A percentile compares a stretch with the other conserved stretches of the same genome.
phyloP scores from a whole-genome alignment of 2,113 vertebrate genomes.

The Dasyprocta punctata region DNA sequence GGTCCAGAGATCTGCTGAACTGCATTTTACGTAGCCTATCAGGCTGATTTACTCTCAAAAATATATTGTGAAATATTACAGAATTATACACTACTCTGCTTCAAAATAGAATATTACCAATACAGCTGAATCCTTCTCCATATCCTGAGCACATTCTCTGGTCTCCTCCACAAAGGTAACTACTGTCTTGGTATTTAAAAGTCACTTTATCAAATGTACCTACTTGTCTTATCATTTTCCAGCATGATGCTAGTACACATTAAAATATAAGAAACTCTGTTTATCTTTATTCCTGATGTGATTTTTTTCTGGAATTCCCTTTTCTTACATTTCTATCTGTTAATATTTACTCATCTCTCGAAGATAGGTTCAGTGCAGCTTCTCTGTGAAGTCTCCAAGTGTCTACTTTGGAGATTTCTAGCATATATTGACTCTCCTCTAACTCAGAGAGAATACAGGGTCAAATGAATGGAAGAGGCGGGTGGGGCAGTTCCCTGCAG shows the following conservation, averaged over 20 bases:
- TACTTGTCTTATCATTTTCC: not conserved
- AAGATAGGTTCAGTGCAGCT: not conserved
- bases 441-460: not conserved
- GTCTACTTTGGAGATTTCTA: not conserved
- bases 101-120: constrained; percentile 12
- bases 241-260: not conserved
- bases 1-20: not conserved
- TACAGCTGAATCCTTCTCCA: not conserved
- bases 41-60: constrained; percentile 24
- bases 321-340: not conserved
- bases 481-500: not conserved
- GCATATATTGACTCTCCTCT: not conserved
- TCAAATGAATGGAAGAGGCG: not conserved
- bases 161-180: not conserved
- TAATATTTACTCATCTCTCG: not conserved
- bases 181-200: not conserved
- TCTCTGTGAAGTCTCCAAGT: not conserved
- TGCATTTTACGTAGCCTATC: not conserved
- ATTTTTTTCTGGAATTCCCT: constrained; percentile 22
- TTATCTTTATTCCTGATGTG: not conserved
- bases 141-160: not conserved
- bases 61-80: constrained; percentile 15
- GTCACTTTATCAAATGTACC: not conserved
- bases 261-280: not conserved
- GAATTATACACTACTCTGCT: not conserved